Conservation (phyloP, 2,888 invertebrate species). For the Mythimna loreyi region DNA sequence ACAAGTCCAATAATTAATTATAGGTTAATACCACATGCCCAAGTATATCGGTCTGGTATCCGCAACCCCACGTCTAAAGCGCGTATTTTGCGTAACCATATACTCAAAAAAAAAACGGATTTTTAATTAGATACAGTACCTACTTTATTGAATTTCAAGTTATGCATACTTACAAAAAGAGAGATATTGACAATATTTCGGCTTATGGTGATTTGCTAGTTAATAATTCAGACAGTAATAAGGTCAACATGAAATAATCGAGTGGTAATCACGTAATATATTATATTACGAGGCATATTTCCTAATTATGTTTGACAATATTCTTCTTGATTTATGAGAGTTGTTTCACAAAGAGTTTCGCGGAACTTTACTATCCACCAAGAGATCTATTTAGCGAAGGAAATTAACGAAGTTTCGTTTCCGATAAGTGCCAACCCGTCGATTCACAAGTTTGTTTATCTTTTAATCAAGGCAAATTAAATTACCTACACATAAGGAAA, state of each 20-base stretch:
- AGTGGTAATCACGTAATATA: constrained; percentile 15
- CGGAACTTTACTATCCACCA: constrained; percentile 61
- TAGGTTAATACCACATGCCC: no score
- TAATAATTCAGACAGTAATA: background rate
- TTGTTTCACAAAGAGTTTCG: constrained; percentile 61
- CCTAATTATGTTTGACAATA: constrained; percentile 36
- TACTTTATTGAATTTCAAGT: no score
- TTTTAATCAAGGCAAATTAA: constrained; percentile 53
- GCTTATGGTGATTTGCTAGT: no score
- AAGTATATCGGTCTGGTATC: no score
- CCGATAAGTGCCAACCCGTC: constrained; percentile 55
- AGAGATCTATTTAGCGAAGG: constrained; percentile 66
- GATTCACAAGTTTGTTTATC: constrained; percentile 49
- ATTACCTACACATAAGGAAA: constrained; percentile 41
- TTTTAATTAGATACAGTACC: no score
- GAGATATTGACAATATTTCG: no score
- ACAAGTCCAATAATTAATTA: no score
- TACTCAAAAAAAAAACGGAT: no score
- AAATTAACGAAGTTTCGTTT: constrained; percentile 71
- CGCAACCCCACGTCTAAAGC: no score
- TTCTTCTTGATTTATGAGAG: constrained; percentile 47
- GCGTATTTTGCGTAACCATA: no score
- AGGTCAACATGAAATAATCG: constrained; percentile 10
- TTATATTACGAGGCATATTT: constrained; percentile 5
- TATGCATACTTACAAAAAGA: no score